Conservation (phyloP, 2,797 vertebrate genomes). For the Microcaecilia unicolor region DNA sequence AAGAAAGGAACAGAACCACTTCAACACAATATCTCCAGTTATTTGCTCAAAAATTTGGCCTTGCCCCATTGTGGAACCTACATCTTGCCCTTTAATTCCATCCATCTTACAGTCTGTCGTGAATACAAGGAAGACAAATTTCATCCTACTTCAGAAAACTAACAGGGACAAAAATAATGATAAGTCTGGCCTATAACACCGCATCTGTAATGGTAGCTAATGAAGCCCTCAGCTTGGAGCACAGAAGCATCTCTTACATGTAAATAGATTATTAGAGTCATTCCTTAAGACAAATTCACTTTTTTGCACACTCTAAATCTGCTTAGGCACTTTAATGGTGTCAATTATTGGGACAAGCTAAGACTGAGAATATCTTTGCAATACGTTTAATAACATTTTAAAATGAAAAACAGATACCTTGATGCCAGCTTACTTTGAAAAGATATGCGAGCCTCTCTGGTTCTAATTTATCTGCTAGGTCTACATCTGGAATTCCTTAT, state of each 20-base stretch:
- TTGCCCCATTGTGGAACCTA: no score
- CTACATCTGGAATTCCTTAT: slow-evolving; percentile 99
- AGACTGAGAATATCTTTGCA: slow-evolving; percentile 89
- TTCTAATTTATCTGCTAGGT: slow-evolving; percentile 93
- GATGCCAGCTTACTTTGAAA: slow-evolving; percentile 89
- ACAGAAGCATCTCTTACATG: slow-evolving; percentile 58
- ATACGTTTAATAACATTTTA: slow-evolving; percentile 96
- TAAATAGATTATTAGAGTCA: slow-evolving; percentile 88
- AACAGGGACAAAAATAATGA: slow-evolving; percentile 6
- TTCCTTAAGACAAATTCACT: slow-evolving; percentile 94
- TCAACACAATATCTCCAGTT: no score
- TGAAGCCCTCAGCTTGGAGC: not conserved
- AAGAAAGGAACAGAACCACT: no score
- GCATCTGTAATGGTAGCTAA: no score
- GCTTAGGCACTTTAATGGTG: slow-evolving; percentile 96
- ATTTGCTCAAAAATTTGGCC: no score
- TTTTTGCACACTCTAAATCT: slow-evolving; percentile 94
- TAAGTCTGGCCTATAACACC: not conserved
- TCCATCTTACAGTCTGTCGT: no score
- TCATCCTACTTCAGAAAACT: no score
- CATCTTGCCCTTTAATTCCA: no score
- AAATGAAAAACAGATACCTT: slow-evolving; percentile 99
- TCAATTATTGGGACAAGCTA: slow-evolving; percentile 93
- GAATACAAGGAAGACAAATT: no score
- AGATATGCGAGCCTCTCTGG: slow-evolving; percentile 92